phyloP scores from a whole-genome alignment of 2,797 vertebrate species.

The Acridotheres tristis region DNA sequence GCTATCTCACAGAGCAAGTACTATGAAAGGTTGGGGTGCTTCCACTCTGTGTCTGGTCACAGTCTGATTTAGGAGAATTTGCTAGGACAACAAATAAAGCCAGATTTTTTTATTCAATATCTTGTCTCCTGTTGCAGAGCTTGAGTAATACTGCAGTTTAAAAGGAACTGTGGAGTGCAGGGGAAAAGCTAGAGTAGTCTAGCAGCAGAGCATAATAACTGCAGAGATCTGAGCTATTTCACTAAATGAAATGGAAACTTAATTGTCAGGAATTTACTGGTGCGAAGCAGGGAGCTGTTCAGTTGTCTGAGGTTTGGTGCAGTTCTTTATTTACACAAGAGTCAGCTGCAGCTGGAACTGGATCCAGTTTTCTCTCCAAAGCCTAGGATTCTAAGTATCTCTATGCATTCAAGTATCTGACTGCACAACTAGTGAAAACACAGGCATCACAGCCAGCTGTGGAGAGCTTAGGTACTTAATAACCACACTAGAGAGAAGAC shows the following conservation, averaged over 20 bases:
- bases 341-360: neutral
- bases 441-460: neutral
- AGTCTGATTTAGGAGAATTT: constrained; percentile 41
- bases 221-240: neutral
- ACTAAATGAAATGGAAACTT: neutral
- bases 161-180: neutral
- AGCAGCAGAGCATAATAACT: neutral
- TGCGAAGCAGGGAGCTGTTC: neutral
- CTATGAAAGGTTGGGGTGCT: constrained; percentile 32
- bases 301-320: neutral
- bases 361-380: neutral
- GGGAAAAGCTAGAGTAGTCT: neutral
- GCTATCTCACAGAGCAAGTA: neutral
- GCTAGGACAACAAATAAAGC: constrained; percentile 47
- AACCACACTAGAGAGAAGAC: neutral
- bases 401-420: neutral
- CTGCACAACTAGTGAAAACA: neutral
- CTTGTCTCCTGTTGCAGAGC: constrained; percentile 7
- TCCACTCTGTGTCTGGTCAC: neutral
- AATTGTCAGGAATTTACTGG: neutral
- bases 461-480: neutral
- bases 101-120: constrained; percentile 36
- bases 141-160: constrained; percentile 54
- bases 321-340: neutral
- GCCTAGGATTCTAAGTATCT: neutral